A percentile compares a stretch with the other conserved stretches of the same genome.
These are phyloP conservation scores for Carterocephalus palaemon DNA, from an alignment of 2,888 invertebrate species.

Conservation along the genomic window DNA sequence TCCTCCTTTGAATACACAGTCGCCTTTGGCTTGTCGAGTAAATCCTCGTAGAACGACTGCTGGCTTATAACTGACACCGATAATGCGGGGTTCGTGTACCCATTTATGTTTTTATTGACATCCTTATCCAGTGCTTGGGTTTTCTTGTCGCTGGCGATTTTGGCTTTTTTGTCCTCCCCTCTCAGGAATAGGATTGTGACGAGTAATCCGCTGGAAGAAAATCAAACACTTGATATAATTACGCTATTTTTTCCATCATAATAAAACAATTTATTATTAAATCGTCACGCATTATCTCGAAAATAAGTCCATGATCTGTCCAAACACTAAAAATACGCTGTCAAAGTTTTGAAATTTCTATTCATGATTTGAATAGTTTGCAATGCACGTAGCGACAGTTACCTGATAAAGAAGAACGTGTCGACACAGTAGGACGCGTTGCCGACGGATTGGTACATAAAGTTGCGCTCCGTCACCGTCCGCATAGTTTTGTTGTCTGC, in stretches of 20 bases:
- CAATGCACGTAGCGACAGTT: conserved; percentile 7
- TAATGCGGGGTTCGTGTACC: conserved; percentile 64
- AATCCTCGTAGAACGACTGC: conserved; percentile 66
- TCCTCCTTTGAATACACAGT: conserved; percentile 58
- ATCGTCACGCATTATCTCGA: too few relatives aligned
- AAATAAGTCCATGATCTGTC: too few relatives aligned
- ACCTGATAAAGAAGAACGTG: conserved; percentile 93
- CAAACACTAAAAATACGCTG: too few relatives aligned
- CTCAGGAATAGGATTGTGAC: conserved; percentile 85
- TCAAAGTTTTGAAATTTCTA: too few relatives aligned
- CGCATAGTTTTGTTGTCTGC: conserved; percentile 86
- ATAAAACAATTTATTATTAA: too few relatives aligned
- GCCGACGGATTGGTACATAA: conserved; percentile 89
- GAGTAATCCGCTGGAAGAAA: conserved; percentile 81
- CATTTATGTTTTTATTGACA: conserved; percentile 67
- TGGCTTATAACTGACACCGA: conserved; percentile 69
- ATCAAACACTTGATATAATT: conserved; percentile 46
- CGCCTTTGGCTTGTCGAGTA: conserved; percentile 57
- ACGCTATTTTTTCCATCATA: not conserved
- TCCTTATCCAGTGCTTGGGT: conserved; percentile 44
- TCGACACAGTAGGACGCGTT: conserved; percentile 93
- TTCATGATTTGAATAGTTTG: not conserved
- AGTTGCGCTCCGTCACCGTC: conserved; percentile 85
- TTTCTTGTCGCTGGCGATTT: conserved; percentile 42
- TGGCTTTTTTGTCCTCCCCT: conserved; percentile 76